Conservation (phyloP, 2,888 invertebrate species). For the Orchesella flavescens region DNA sequence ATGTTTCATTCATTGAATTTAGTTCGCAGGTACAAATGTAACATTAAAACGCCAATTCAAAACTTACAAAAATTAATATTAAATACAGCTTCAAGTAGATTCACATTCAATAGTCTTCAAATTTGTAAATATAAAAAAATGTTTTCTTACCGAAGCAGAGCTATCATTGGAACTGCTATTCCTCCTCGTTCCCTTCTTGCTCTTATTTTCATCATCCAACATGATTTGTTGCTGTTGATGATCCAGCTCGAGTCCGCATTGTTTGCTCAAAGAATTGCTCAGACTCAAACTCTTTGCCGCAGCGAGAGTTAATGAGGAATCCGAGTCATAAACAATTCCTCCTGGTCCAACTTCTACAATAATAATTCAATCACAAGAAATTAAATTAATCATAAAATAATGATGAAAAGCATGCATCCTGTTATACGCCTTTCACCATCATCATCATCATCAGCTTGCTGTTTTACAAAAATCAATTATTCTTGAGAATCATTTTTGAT, state of each 20-base stretch:
- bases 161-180: constrained; percentile 52
- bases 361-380: constrained; percentile 9
- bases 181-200: constrained; percentile 44
- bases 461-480: not conserved
- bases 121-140: not conserved
- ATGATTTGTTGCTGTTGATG: constrained; percentile 45
- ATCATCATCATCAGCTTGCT: not conserved
- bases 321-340: constrained; percentile 73
- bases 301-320: constrained; percentile 73
- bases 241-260: constrained; percentile 72
- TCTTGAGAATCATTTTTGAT: constrained; percentile 23
- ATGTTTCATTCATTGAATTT: too few relatives aligned
- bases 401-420: not conserved
- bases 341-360: constrained; percentile 65
- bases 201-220: constrained; percentile 47
- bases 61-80: too few relatives aligned
- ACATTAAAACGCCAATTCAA: not conserved
- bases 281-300: constrained; percentile 74
- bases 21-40: not conserved
- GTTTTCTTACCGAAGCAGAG: constrained; percentile 42
- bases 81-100: too few relatives aligned
- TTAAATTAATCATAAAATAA: not conserved
- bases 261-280: constrained; percentile 73
- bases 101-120: not conserved
- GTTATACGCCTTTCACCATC: constrained; percentile 1